Base-by-base conservation (phyloP, 2,888 invertebrate species). In the Rotaria magnacalcarata region DNA sequence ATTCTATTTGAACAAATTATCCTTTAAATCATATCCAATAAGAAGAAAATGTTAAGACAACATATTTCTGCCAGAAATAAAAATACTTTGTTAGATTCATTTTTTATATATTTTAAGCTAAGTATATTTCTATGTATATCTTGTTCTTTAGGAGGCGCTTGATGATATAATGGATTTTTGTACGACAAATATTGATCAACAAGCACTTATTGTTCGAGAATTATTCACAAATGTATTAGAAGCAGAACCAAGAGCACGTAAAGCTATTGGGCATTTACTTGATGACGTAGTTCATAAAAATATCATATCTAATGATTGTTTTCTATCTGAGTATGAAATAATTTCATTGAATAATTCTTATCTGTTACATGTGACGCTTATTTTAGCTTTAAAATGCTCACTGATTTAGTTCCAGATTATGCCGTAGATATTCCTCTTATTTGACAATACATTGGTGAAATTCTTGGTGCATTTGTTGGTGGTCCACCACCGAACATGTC, bases 361-460 rank as follows among this genome's bases (percentile, higher is more conserved):
- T 67, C 14, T 34, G 0, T 34, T 4, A n/a, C n/a, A n/a, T n/a
- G n/a, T n/a, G n/a, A n/a, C n/a, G n/a, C n/a, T 50, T 6, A 27
- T 75, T 75, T 75, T 11, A 75, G 75, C 11, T 47, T 80, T 10
- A 21, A 47, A 47, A 80, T 24, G 47, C 0, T 80, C 2, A n/a
- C 47, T n/a, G 80, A 80, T 34, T 8, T 24, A 14, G 80, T 47
- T 11, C 43, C 43, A 2, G 80, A 80, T 47, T 80, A 11, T n/a
- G 21, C 34, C 24, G 80, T 80, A 2, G 80, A 80, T 80, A 67
- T 67, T 67, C 67, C 67, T 8, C 34, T 67, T 34, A 19, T 80
- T 80, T 80, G 80, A 47, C 80, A 80, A 80, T 80, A 80, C 34
- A 80, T 80, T 24, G 80, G 80, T n/a, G 80, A 80, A 80, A 80